Evolutionary conservation across 2,888 invertebrate genomes (phyloP).

Genomic region (Malthinus seriepunctatus): DNA sequence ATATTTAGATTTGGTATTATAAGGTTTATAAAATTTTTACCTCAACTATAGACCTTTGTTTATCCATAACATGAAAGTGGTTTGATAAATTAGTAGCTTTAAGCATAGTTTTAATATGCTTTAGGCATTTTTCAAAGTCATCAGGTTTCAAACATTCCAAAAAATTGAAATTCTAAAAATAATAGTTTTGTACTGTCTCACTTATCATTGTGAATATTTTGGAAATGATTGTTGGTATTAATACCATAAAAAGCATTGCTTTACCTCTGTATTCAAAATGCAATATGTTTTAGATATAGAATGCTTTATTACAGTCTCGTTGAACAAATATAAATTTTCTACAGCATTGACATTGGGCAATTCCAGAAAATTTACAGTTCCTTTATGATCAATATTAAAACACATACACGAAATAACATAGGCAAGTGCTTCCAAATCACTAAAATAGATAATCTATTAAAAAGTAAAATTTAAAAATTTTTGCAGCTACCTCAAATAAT

Average conservation of each 20-base stretch:
- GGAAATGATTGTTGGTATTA: not conserved
- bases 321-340: constrained; percentile 80
- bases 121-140: constrained; percentile 72
- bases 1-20: not conserved
- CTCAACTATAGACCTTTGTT: constrained; percentile 44
- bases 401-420: constrained; percentile 76
- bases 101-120: constrained; percentile 75
- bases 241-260: not conserved
- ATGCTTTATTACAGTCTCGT: constrained; percentile 88
- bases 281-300: constrained; percentile 84
- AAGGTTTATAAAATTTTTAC: constrained; percentile 15
- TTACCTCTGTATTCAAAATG: constrained; percentile 73
- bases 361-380: constrained; percentile 83
- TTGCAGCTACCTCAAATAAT: constrained; percentile 63
- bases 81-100: constrained; percentile 80
- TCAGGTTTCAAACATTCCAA: constrained; percentile 68
- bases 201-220: constrained; percentile 1
- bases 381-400: constrained; percentile 86
- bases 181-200: not conserved
- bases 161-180: constrained; percentile 71
- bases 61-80: constrained; percentile 64
- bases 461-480: too few species aligned
- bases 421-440: constrained; percentile 75
- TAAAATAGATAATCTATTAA: constrained; percentile 51
- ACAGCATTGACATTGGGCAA: constrained; percentile 72